Evolutionary conservation across 2,113 vertebrate genomes (phyloP), one percentile per base, ranked within the genome.

Genomic region (Atherinomorus stipes): DNA sequence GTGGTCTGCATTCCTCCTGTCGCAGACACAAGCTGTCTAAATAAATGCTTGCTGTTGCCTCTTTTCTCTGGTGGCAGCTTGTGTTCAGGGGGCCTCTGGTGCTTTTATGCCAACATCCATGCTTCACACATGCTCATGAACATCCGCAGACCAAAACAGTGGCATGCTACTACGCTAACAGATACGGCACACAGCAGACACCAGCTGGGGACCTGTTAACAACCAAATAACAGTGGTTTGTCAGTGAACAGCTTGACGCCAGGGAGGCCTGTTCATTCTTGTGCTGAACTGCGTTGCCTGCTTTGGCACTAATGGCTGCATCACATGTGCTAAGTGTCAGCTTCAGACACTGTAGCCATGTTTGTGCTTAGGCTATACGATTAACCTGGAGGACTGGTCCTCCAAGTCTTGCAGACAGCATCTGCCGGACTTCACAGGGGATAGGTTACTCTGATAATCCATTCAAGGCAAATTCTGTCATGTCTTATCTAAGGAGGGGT

Each of bases 21-120:
- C 76, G 85, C 68, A 90, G 86, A 91, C 71, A 77, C 89, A 91
- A 89, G 89, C 89, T 93, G 92, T 93, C 92, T 85, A 87, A 91
- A 91, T 86, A 90, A 87, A 88, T 76, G 73, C 63, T 65, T 9
- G 68, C 83, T 31, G 49, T 76, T 82, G 81, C 75, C 57, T 78
- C 86, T 86, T 88, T 88, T 65, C 84, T 85, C 88, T 83, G 78
- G 82, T 87, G 84, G 85, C 83, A 82, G 88, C 73, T 83, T 87
- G 80, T 74, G 64, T 83, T 83, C 37, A 34, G 70, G 67, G 76
- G 72, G 78, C 63, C 75, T 64, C 74, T 58, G 70, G 62, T 23
- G 76, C 80, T 80, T 76, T 75, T 26, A 69, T 81, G 82, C 80
- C 83, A 74, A 63, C 78, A 83, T 83, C 78, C 84, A 71, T 72